Evolutionary conservation across 2,797 vertebrate genomes (phyloP), one percentile per base, ranked within the genome.

Genomic region (Coccyzus lansbergi): DNA sequence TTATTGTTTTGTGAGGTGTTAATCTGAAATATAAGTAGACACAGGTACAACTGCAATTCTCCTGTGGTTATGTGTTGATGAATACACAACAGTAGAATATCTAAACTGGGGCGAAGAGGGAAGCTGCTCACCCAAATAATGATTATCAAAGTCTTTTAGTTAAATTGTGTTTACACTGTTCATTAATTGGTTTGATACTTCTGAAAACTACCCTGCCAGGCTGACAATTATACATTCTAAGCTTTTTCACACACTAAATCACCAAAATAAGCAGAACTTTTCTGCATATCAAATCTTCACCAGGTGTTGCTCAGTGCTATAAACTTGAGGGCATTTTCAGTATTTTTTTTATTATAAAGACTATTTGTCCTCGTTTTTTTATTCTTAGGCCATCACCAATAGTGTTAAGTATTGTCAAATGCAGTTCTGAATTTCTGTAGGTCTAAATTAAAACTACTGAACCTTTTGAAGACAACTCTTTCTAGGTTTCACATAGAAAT

Each of bases 141-240:
- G 49, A 46, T 84, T 93, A 58, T 71, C 51, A 62, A 88, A 91
- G n/a, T 38, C 21, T 63, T 82, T 90, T 56, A 77, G 52, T 76
- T 93, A 80, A 91, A 70, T 88, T 4, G 36, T 86, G 24, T 92
- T 96, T 90, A 79, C 60, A 69, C 55, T 86, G 36, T 79, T 90
- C 60, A n/a, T 79, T 92, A 94, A 90, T 77, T 84, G 36, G 20
- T 86, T 79, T 96, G 60, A 40, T 94, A 59, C 24, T 94, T 90
- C 72, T 60, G 75, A 88, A 60, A 80, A 36, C 78, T 74, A 67
- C 72, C 79, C 85, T 82, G 86, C 70, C 74, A 76, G 44, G 82
- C 29, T 86, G 36, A 90, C 52, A 90, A 55, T 87, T 78, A 71
- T 4, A 20, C 36, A 26, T 25, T 70, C 29, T n/a, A 64, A 83